Evolutionary conservation across 2,888 invertebrate genomes (phyloP), one percentile per base, ranked within the genome.

Genomic region (Spatulosminthurus flaviceps): DNA sequence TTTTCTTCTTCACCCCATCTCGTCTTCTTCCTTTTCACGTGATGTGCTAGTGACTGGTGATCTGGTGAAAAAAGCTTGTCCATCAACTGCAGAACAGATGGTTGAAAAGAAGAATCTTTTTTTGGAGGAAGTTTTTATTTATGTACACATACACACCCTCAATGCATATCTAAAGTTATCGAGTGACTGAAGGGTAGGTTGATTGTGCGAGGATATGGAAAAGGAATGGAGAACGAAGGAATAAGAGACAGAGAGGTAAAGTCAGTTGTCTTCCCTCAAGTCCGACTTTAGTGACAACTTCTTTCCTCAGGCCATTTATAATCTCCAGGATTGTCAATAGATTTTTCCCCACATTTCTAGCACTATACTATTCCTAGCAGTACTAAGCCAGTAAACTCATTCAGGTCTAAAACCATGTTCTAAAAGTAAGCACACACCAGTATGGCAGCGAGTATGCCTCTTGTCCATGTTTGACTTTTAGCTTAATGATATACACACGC

Each of bases 241-340:
- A 7, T 60, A 51, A 71, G 24, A n/a, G n/a, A 43, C 21, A 28
- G 66, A 77, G 28, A 69, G 67, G 51, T 77, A 22, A 77, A 24
- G 24, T 70, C 77, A 70, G 69, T 70, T 77, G 69, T 77, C 64
- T 64, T 75, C 61, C 42, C 42, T 75, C 66, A 66, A 75, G 64
- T 64, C 70, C 69, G 67, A 75, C 78, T 19, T 29, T 61, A 71
- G 71, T 70, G 78, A 78, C 78, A 71, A 70, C 61, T 71, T 72
- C 71, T 71, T 71, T 72, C 78, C 70, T 71, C 78, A 61, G 78
- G 71, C 70, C 72, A 72, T 78, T 72, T 78, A 72, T 78, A 78
- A 78, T 78, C 70, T 64, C 64, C 64, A 64, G 64, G 64, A 64
- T 64, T 64, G 64, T 64, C 64, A 26, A 64, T 64, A 64, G 64